Percentiles rank a stretch among this genome's conserved stretches.
Conservation (phyloP, 2,797 vertebrate genomes). For the Poliocrania exsul region DNA sequence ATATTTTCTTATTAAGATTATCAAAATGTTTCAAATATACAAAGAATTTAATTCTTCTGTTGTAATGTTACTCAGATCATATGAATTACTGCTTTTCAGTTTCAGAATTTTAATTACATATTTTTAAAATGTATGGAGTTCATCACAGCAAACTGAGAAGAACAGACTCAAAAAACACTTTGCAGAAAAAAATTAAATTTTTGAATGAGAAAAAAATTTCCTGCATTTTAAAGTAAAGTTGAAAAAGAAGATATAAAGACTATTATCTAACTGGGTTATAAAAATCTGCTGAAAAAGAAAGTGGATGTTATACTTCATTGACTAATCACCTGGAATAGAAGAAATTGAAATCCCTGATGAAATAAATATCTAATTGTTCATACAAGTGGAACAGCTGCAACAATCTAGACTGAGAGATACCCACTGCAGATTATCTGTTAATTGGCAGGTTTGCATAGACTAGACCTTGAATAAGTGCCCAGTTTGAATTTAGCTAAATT, state of each 20-base stretch:
- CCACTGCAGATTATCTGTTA: neutral
- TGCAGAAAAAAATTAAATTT: neutral
- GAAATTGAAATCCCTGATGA: neutral
- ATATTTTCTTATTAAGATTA: neutral
- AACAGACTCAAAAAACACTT: neutral
- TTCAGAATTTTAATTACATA: neutral
- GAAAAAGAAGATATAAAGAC: neutral
- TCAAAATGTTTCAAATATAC: neutral
- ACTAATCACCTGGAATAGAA: neutral
- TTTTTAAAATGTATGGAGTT: neutral
- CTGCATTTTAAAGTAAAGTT: neutral
- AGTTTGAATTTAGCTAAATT: neutral
- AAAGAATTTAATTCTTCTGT: neutral
- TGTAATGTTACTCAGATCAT: neutral
- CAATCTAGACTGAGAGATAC: neutral
- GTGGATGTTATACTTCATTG: neutral
- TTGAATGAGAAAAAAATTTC: neutral
- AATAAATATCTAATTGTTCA: neutral
- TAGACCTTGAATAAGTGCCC: neutral
- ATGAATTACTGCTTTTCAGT: neutral
- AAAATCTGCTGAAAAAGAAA: neutral
- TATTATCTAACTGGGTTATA: neutral
- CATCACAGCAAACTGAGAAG: neutral
- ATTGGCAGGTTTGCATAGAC: neutral
- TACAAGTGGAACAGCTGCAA: neutral